These are phyloP conservation scores for Caenorhabditis plicata DNA, from an alignment of 2,888 invertebrate species.

Conservation along the genomic window DNA sequence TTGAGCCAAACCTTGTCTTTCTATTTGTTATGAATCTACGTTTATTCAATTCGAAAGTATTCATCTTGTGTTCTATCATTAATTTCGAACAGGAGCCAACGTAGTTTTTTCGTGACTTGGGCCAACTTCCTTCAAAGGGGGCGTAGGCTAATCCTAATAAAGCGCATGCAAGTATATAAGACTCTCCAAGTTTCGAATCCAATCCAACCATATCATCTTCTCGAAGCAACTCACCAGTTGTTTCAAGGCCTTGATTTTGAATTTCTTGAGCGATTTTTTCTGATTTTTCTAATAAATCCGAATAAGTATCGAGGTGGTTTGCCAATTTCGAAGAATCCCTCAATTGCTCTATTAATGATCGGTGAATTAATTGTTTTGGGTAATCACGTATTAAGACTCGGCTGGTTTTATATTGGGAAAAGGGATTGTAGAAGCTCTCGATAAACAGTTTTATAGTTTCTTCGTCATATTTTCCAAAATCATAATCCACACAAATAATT, in stretches of 20 bases:
- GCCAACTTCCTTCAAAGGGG: conserved; percentile 47
- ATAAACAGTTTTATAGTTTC: conserved; percentile 34
- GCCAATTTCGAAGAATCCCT: conserved; percentile 7
- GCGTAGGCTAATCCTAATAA: conserved; percentile 38
- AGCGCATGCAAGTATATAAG: conserved; percentile 30
- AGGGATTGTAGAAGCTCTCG: conserved; percentile 18
- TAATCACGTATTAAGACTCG: conserved; percentile 2
- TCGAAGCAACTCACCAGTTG: conserved; percentile 4
- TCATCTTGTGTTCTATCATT: background rate
- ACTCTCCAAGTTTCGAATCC: background rate
- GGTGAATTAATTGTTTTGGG: conserved; percentile 3
- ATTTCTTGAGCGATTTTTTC: conserved; percentile 2
- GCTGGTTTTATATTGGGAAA: background rate
- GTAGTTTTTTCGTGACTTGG: conserved; percentile 17
- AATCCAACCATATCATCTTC: conserved; percentile 25
- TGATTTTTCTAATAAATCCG: background rate
- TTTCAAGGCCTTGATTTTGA: conserved; percentile 14
- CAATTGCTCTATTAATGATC: conserved; percentile 3
- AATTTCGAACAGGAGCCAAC: no score
- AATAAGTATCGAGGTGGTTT: conserved; percentile 1
- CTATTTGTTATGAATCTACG: background rate
- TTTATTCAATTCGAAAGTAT: background rate
- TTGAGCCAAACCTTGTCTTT: conserved; percentile 9
- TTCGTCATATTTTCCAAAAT: conserved; percentile 26
- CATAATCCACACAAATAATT: conserved; percentile 48